A percentile compares a stretch with the other conserved stretches of the same genome.
Evolutionary conservation across 2,797 vertebrate species (phyloP).

Genomic region (Dipus sagitta): DNA sequence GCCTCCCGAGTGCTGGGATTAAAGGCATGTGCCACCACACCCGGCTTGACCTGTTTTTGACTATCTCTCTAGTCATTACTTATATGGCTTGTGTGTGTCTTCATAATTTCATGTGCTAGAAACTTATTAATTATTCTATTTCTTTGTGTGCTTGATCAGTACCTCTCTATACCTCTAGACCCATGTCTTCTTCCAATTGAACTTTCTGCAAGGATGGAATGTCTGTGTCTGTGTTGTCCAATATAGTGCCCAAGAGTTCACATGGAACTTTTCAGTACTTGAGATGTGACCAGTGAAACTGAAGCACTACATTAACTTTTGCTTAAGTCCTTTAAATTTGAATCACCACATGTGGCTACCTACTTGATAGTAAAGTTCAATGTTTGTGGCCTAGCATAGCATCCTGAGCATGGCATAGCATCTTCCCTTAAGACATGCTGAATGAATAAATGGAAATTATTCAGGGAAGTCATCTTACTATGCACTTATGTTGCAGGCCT

Average conservation of each 20-base stretch:
- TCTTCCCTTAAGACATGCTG: neutral
- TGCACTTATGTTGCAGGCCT: neutral
- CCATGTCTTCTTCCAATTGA: neutral
- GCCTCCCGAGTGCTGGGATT: no score
- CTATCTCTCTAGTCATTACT: neutral
- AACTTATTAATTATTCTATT: neutral
- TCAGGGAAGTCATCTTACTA: neutral
- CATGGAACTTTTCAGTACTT: neutral
- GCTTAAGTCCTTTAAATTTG: conserved; percentile 18
- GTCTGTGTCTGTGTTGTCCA: neutral
- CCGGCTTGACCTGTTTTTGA: neutral
- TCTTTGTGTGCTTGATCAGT: neutral
- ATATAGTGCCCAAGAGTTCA: neutral
- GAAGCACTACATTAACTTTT: neutral
- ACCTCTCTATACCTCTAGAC: neutral
- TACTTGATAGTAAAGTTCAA: neutral
- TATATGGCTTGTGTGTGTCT: neutral
- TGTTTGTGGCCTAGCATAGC: neutral
- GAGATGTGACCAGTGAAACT: neutral
- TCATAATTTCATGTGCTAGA: neutral
- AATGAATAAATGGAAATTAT: neutral
- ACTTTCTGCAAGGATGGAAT: neutral
- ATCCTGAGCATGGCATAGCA: neutral
- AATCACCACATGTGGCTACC: neutral
- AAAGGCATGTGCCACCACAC: no score